These are phyloP conservation scores for Eucera pruinosa DNA, from an alignment of 2,888 invertebrate genomes.

Conservation along the genomic window DNA sequence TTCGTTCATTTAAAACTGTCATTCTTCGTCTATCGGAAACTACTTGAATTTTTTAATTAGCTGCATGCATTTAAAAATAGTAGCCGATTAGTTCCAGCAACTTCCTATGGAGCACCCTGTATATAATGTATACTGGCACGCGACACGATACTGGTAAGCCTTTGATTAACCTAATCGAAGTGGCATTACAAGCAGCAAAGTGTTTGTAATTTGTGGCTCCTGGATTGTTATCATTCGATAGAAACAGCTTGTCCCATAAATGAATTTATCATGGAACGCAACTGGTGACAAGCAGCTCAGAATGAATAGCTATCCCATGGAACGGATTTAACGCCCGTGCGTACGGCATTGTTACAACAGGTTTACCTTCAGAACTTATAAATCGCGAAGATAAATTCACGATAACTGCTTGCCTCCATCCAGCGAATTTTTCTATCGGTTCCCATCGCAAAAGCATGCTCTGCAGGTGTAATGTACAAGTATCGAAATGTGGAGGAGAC, in stretches of 20 bases:
- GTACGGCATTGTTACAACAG: slow-evolving; percentile 36
- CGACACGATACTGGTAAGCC: no score
- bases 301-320: neutral
- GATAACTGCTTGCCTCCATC: slow-evolving; percentile 17
- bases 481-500: slow-evolving; percentile 11
- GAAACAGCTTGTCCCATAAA: neutral
- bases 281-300: neutral
- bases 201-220: neutral
- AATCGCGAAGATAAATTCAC: slow-evolving; percentile 39
- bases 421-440: neutral
- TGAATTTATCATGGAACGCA: slow-evolving; percentile 15
- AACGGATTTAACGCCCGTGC: slow-evolving; percentile 2
- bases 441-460: neutral
- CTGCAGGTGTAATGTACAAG: slow-evolving; percentile 24
- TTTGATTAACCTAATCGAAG: neutral
- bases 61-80: no score
- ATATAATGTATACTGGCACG: no score
- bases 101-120: no score
- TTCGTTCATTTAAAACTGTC: no score
- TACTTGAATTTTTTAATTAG: no score
- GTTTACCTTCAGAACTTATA: slow-evolving; percentile 43
- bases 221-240: neutral
- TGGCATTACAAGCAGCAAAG: neutral
- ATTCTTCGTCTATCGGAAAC: no score
- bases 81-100: no score